A percentile compares a stretch with the other conserved stretches of the same genome.
Evolutionary conservation across 1,140 invertebrate species (phyloP).

Genomic region (Scylla paramamosain): DNA sequence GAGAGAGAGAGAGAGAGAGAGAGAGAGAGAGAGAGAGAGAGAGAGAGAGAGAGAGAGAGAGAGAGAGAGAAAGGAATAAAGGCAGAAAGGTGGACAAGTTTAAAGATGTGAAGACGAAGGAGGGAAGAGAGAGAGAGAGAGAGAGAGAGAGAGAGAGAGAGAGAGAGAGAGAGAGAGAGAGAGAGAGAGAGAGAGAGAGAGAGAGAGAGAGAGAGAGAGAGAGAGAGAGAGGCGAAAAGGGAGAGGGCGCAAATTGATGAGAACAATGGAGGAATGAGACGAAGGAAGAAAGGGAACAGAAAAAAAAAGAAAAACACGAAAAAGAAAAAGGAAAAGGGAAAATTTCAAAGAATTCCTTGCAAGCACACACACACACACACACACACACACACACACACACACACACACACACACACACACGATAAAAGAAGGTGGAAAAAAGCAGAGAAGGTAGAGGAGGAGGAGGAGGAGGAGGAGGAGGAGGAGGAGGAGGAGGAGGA

Average conservation of each 20-base stretch:
- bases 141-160: slow-evolving; percentile 41
- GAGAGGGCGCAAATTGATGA: not conserved
- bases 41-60: not conserved
- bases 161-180: slow-evolving; percentile 41
- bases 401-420: no score
- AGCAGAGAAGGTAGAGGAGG: no score
- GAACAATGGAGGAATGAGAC: not conserved
- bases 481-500: no score
- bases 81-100: not conserved
- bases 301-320: not conserved
- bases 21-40: not conserved
- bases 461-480: no score
- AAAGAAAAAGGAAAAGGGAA: no score
- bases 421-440: no score
- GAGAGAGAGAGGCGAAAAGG: not conserved
- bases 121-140: not conserved
- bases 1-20: not conserved
- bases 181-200: not conserved
- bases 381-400: no score
- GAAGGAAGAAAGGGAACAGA: not conserved
- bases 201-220: slow-evolving; percentile 33
- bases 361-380: no score
- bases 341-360: no score
- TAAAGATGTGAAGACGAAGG: not conserved
- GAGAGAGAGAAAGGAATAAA: not conserved